Evolutionary conservation across 2,888 invertebrate genomes (phyloP).

Genomic region (Dichetophora obliterata): DNA sequence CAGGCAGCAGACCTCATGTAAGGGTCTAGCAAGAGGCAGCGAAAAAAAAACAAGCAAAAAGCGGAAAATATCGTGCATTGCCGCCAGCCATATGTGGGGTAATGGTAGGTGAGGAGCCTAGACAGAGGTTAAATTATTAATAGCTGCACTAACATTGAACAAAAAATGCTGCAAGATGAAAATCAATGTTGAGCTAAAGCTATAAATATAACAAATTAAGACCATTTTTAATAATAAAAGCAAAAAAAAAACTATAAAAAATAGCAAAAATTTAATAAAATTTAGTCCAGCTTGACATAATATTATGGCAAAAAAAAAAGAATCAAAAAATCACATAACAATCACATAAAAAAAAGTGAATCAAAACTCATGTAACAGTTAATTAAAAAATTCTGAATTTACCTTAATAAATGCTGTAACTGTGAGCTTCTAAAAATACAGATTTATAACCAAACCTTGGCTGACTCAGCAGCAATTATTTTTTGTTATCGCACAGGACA

Average conservation of each 20-base stretch:
- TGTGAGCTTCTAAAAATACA: neutral
- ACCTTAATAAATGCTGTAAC: constrained; percentile 6
- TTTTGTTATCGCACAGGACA: neutral
- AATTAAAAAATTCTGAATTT: neutral
- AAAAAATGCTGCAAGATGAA: neutral
- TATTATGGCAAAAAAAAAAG: no score
- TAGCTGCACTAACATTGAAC: neutral
- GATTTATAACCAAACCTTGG: constrained; percentile 25
- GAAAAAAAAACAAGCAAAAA: neutral
- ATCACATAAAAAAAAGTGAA: no score
- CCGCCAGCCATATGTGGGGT: constrained; percentile 9
- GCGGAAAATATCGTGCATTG: constrained; percentile 3
- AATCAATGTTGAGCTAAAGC: neutral
- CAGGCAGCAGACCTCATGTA: neutral
- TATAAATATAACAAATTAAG: neutral
- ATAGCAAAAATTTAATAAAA: no score
- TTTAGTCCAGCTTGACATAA: no score
- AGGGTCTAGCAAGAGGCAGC: neutral
- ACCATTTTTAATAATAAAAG: neutral
- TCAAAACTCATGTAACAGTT: no score
- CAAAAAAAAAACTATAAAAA: no score
- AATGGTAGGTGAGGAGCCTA: neutral
- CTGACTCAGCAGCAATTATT: constrained; percentile 1
- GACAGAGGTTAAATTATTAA: neutral
- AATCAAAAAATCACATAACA: no score